Percentiles rank a stretch among this genome's conserved stretches.
These are phyloP conservation scores for Apeira syringaria DNA, from an alignment of 2,888 invertebrate genomes.

Conservation along the genomic window DNA sequence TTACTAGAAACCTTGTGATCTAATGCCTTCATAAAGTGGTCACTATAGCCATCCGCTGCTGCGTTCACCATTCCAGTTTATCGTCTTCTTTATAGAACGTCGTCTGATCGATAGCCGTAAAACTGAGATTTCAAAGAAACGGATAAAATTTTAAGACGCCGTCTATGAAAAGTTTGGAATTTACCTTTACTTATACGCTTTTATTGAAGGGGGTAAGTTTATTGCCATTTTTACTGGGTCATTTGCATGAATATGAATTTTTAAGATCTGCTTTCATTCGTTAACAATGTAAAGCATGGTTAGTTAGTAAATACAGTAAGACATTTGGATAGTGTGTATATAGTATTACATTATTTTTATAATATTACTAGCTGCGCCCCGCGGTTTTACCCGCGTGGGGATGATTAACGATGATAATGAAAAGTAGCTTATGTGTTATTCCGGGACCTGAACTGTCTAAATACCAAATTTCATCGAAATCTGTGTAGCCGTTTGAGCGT, in stretches of 20 bases:
- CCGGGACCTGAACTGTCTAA: too few relatives aligned
- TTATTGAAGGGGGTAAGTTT: slow-evolving; percentile 26
- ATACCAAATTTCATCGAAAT: too few relatives aligned
- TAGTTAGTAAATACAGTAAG: too few relatives aligned
- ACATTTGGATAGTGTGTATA: too few relatives aligned
- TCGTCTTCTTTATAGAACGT: slow-evolving; percentile 22
- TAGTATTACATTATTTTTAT: too few relatives aligned
- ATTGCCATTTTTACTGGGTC: slow-evolving; percentile 16
- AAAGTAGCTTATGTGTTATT: too few relatives aligned
- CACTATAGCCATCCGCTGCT: slow-evolving; percentile 16
- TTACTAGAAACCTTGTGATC: not conserved
- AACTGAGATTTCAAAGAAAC: slow-evolving; percentile 23
- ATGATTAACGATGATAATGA: too few relatives aligned
- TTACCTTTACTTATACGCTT: slow-evolving; percentile 27
- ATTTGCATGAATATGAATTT: slow-evolving; percentile 6
- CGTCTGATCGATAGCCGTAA: slow-evolving; percentile 30
- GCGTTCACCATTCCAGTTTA: slow-evolving; percentile 26
- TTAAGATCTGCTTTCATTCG: too few relatives aligned
- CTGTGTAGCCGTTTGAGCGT: too few relatives aligned
- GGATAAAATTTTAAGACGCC: slow-evolving; percentile 35
- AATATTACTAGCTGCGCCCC: too few relatives aligned
- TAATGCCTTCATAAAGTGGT: slow-evolving; percentile 21
- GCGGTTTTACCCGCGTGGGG: too few relatives aligned
- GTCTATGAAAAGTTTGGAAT: slow-evolving; percentile 24
- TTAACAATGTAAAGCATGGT: too few relatives aligned